A percentile compares a stretch with the other conserved stretches of the same genome.
These are phyloP conservation scores for Synanthedon myopaeformis DNA, from an alignment of 2,888 invertebrate genomes.

Conservation along the genomic window DNA sequence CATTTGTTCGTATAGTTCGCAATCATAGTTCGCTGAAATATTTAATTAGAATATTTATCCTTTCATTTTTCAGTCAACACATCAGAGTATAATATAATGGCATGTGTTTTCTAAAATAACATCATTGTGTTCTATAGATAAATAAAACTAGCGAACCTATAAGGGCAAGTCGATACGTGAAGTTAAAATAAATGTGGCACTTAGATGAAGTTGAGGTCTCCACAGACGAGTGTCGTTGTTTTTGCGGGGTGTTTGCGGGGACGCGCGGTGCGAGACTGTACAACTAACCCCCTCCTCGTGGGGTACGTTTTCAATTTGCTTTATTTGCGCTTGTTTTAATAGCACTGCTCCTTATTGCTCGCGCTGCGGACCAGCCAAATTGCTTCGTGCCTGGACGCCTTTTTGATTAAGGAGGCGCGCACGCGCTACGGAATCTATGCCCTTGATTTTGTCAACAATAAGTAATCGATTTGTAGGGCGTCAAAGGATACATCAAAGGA, in stretches of 20 bases:
- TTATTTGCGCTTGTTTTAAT: slow-evolving; percentile 70
- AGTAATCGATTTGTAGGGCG: no score
- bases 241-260: slow-evolving; percentile 33
- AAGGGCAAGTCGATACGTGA: not conserved
- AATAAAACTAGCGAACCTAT: no score
- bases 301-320: slow-evolving; percentile 62
- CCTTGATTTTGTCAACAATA: no score
- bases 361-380: slow-evolving; percentile 57
- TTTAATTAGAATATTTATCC: no score
- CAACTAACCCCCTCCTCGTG: slow-evolving; percentile 37
- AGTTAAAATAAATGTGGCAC: slow-evolving; percentile 22
- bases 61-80: no score
- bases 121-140: no score
- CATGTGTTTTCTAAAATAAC: no score
- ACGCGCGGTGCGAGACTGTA: slow-evolving; percentile 15
- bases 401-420: slow-evolving; percentile 56
- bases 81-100: no score
- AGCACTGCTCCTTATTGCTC: slow-evolving; percentile 64
- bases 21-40: no score
- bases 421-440: slow-evolving; percentile 12
- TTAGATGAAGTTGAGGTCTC: slow-evolving; percentile 31
- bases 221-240: slow-evolving; percentile 36
- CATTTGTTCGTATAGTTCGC: no score
- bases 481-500: no score
- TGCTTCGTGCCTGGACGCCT: slow-evolving; percentile 65